Base-by-base conservation (phyloP, 2,888 invertebrate genomes). In the Euplexia lucipara region DNA sequence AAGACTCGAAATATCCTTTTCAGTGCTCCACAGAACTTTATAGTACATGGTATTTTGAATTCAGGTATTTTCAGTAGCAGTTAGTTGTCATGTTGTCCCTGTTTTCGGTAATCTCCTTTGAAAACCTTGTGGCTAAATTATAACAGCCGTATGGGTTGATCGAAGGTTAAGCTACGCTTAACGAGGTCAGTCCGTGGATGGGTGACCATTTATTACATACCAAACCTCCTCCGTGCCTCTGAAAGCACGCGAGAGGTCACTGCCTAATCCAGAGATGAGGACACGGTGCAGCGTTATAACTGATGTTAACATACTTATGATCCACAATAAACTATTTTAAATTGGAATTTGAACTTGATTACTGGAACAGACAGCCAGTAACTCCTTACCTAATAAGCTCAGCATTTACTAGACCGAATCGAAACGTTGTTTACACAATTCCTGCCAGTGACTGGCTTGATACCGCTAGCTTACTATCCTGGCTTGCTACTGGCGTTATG, bases 401-500 rank as follows among this genome's bases (percentile, higher is more conserved):
- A 39, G 37, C 32, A 39, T 64, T 57, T 45, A 58, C 44, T 45
- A 22, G 22, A 45, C 37, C 32, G 16, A 58, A 58, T 58, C 30
- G 59, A 48, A 66, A 42, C 18, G 22, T 59, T 59, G 58, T 57
- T 57, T 59, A 66, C 48, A 48, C n/a, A 20, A 57, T 18, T 58
- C 8, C 32, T 45, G 47, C 14, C 47, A 68, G 69, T 69, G 1
- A 68, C 58, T 69, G 26, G 20, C 30, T 47, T 68, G 47, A 59
- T 69, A 22, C 47, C 7, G 16, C 35, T 37, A 37, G 65, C 59
- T 69, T 66, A 48, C 59, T 59, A 18, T 57, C 69, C 65, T 66
- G 30, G 48, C 59, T 48, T 42, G 42, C 0, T 37, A 70, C n/a
- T n/a, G 35, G 8, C 60, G 42, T 60, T 66, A 60, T 70, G 60